These are phyloP conservation scores for Brenthis hecate DNA, from an alignment of 2,888 invertebrate genomes.

Conservation along the genomic window DNA sequence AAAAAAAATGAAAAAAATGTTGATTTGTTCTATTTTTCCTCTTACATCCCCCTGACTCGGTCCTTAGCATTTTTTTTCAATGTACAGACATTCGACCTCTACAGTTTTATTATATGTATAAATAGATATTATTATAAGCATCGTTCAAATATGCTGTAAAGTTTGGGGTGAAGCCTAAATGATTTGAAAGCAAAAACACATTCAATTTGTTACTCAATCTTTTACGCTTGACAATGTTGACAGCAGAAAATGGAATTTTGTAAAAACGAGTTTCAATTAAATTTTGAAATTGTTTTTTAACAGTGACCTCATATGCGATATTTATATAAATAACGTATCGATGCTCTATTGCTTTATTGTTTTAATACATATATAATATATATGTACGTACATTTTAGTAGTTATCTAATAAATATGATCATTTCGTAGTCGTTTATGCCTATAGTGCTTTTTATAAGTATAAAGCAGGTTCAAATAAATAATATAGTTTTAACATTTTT, in stretches of 20 bases:
- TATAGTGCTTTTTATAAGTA: too few species aligned
- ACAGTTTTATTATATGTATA: too few species aligned
- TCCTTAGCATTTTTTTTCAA: too few species aligned
- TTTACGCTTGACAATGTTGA: constrained; percentile 20
- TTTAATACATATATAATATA: too few species aligned
- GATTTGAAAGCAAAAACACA: constrained; percentile 28
- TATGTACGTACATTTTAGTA: too few species aligned
- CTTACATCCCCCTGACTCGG: too few species aligned
- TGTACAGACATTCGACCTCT: too few species aligned
- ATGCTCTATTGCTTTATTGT: not conserved
- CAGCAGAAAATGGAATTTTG: constrained; percentile 18
- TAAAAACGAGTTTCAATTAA: constrained; percentile 12
- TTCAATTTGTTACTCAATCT: constrained; percentile 44
- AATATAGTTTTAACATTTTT: not conserved
- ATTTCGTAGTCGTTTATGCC: too few species aligned
- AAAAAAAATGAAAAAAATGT: too few species aligned
- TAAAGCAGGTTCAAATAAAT: too few species aligned
- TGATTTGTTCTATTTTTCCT: too few species aligned
- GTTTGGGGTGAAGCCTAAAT: constrained; percentile 3
- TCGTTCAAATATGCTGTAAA: constrained; percentile 7
- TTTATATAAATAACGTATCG: not conserved
- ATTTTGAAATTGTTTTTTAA: constrained; percentile 12
- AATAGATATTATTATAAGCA: not conserved
- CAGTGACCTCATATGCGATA: not conserved
- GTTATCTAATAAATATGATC: too few species aligned